Evolutionary conservation across 2,113 vertebrate species (phyloP).

Genomic region (Petromus typicus): DNA sequence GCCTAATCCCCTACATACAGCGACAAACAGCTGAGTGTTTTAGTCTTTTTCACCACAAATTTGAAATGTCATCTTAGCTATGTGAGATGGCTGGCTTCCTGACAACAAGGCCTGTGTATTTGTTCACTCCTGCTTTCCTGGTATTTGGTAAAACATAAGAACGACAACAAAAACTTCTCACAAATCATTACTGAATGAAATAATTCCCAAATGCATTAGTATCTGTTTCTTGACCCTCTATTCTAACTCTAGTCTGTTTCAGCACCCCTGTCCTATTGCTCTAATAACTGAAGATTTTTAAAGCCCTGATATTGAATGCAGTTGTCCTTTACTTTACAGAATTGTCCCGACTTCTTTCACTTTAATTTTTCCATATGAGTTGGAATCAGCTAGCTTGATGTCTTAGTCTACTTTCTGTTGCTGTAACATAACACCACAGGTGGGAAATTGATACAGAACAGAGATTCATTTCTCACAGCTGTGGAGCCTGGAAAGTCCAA

Average conservation of each 20-base stretch:
- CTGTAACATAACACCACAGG: not conserved
- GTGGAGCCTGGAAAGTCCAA: not conserved
- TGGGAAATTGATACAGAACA: not conserved
- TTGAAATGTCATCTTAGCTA: not conserved
- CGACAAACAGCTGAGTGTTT: not conserved
- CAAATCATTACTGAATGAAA: not conserved
- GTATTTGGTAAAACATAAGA: not conserved
- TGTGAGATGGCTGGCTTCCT: not conserved
- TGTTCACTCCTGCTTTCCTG: not conserved
- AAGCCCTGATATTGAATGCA: not conserved
- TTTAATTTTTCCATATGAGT: not conserved
- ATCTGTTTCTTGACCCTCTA: not conserved
- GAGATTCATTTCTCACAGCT: not conserved
- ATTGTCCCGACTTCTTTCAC: conserved; percentile 49
- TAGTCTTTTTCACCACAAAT: not conserved
- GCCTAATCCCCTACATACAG: not conserved
- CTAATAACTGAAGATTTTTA: not conserved
- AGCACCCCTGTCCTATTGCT: not conserved
- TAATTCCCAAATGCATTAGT: not conserved
- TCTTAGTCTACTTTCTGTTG: not conserved
- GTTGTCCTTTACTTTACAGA: not conserved
- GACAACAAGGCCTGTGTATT: not conserved
- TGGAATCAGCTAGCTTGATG: not conserved
- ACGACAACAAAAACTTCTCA: not conserved
- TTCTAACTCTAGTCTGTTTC: not conserved